These are phyloP conservation scores for Gavia stellata DNA, from an alignment of 2,113 vertebrate genomes.

Conservation along the genomic window DNA sequence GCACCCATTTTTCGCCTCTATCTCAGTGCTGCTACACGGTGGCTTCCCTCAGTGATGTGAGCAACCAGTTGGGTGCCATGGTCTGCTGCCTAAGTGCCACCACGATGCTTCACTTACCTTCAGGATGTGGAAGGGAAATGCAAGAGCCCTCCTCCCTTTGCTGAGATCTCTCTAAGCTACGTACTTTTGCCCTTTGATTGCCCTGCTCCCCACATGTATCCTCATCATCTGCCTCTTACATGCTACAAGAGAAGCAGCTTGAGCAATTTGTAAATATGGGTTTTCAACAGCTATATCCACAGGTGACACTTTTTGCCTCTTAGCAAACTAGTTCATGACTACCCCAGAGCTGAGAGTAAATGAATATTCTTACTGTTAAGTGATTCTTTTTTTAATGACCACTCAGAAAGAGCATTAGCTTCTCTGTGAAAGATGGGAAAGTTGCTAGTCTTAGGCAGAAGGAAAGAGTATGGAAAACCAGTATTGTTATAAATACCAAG, in stretches of 20 bases:
- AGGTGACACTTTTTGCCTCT: neutral
- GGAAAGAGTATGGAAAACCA: neutral
- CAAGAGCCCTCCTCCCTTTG: neutral
- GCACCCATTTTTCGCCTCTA: neutral
- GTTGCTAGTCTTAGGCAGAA: neutral
- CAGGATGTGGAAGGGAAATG: neutral
- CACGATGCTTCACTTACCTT: accelerated
- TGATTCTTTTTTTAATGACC: neutral
- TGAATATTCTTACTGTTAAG: neutral
- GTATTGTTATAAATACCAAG: neutral
- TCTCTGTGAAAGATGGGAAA: neutral
- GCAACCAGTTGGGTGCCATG: accelerated
- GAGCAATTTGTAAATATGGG: neutral
- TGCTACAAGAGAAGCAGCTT: neutral
- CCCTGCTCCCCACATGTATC: neutral
- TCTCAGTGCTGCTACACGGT: accelerated
- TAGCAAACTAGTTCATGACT: neutral
- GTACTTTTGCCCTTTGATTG: neutral
- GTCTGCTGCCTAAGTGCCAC: neutral
- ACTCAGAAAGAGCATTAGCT: neutral
- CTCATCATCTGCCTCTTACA: neutral
- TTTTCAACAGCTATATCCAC: neutral
- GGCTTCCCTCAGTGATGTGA: neutral
- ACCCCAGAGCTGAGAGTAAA: neutral
- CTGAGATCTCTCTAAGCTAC: neutral